Conservation (phyloP, 2,113 vertebrate species). For the Dissostichus mawsoni region DNA sequence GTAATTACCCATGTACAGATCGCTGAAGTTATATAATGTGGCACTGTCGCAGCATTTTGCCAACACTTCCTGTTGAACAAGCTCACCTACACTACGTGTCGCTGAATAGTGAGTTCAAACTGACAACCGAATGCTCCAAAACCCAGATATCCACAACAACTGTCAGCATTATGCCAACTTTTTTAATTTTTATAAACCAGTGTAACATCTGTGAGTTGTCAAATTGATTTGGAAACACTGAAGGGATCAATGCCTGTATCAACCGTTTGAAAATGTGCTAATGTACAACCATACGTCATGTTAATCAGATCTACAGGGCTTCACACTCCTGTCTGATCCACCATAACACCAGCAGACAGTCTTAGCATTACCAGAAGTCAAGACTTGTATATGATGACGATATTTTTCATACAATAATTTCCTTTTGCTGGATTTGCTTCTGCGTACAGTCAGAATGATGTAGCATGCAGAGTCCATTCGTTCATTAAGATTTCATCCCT, state of each 20-base stretch:
- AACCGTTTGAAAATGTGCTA: neutral
- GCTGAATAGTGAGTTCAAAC: neutral
- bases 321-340: slow-evolving; percentile 20
- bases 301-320: slow-evolving; percentile 9
- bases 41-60: slow-evolving; percentile 7
- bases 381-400: neutral
- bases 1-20: neutral
- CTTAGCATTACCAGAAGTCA: neutral
- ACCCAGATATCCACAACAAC: neutral
- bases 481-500: slow-evolving; percentile 28
- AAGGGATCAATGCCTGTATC: neutral
- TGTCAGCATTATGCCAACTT: neutral
- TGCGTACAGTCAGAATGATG: slow-evolving; percentile 13
- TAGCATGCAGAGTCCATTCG: slow-evolving; percentile 18
- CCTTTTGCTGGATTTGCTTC: neutral
- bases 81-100: neutral
- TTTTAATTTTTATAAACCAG: neutral
- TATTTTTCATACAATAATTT: neutral
- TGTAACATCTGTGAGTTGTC: neutral
- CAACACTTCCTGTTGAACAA: slow-evolving; percentile 18
- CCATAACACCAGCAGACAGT: slow-evolving; percentile 20
- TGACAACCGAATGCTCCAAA: neutral
- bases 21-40: neutral
- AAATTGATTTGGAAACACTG: neutral
- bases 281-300: neutral